Evolutionary conservation across 2,113 vertebrate species (phyloP).

Genomic region (Diphyllodes magnificus): DNA sequence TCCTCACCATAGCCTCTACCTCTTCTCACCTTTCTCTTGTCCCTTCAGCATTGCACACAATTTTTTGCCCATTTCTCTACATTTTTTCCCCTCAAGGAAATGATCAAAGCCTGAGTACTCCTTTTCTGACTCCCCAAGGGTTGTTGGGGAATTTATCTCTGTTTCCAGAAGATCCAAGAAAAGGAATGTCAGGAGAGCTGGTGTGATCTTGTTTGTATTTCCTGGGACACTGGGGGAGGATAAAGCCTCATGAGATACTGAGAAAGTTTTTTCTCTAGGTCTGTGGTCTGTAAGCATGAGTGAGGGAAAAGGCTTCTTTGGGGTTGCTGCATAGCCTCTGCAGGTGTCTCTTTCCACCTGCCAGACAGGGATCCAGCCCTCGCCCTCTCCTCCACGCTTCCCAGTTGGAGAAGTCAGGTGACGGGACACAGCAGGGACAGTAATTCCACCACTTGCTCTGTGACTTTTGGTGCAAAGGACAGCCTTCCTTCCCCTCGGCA

Average conservation of each 20-base stretch:
- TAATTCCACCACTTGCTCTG: neutral
- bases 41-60: neutral
- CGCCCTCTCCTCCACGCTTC: neutral
- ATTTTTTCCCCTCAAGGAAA: neutral
- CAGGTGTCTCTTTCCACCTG: neutral
- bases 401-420: rapidly evolving
- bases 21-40: neutral
- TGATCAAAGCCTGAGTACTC: neutral
- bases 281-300: neutral
- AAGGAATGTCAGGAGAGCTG: neutral
- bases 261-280: neutral
- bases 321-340: neutral
- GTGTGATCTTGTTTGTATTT: neutral
- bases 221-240: neutral
- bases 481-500: neutral
- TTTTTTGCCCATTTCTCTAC: neutral
- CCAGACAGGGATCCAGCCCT: neutral
- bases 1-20: neutral
- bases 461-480: neutral
- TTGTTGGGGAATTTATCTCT: neutral
- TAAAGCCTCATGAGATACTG: neutral
- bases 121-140: neutral
- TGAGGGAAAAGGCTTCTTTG: neutral
- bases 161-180: neutral
- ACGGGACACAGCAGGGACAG: neutral